A percentile compares a stretch with the other conserved stretches of the same genome.
phyloP scores from a whole-genome alignment of 1,140 invertebrate genomes.

The Spodoptera litura region DNA sequence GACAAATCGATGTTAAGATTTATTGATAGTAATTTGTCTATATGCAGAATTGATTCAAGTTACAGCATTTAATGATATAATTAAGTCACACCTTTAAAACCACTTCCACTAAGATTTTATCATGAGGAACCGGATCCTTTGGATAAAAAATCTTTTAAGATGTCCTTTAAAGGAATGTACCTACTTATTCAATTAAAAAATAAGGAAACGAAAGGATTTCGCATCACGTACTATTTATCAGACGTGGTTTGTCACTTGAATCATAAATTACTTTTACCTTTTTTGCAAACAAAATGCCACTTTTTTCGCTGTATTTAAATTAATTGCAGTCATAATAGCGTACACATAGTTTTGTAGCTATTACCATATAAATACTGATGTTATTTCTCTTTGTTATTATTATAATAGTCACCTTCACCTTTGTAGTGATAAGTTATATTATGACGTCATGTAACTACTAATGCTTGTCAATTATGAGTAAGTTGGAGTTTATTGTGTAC shows the following conservation, averaged over 20 bases:
- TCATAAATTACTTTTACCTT: conserved; percentile 5
- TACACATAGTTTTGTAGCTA: background rate
- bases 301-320: conserved; percentile 7
- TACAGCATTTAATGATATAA: too few relatives aligned
- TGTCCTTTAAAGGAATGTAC: background rate
- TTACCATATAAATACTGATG: background rate
- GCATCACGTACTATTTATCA: conserved; percentile 5
- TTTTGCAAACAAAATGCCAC: background rate
- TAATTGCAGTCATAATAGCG: background rate
- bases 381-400: conserved; percentile 6
- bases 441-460: background rate
- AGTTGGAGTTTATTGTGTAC: background rate
- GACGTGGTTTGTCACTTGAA: too few relatives aligned
- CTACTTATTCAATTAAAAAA: background rate
- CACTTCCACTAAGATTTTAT: too few relatives aligned
- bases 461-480: conserved; percentile 8
- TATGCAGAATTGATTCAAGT: too few relatives aligned
- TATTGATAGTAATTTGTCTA: too few relatives aligned
- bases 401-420: conserved; percentile 13
- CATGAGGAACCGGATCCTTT: too few relatives aligned
- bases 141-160: too few relatives aligned
- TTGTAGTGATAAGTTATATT: conserved; percentile 6
- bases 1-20: too few relatives aligned
- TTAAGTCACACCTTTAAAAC: too few relatives aligned
- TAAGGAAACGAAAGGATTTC: conserved; percentile 4